Evolutionary conservation across 2,888 invertebrate genomes (phyloP), one percentile per base, ranked within the genome.

Genomic region (Calliphora vomitoria): DNA sequence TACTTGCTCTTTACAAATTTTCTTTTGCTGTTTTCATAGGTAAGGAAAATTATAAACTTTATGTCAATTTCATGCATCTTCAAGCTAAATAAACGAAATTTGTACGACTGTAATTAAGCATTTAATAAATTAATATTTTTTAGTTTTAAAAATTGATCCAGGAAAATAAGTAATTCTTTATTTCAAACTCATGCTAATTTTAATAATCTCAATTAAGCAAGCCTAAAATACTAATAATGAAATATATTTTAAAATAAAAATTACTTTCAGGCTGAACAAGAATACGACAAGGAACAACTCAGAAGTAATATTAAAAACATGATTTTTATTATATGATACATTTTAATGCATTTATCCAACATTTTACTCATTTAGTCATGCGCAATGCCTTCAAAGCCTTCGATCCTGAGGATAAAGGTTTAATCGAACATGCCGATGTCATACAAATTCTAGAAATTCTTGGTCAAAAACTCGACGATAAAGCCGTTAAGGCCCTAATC

Each of bases 381-480:
- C 96, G 97, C 93, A 97, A 97, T 94, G 98, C 98, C 35, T 98
- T 98, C 94, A 97, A 98, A 93, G 98, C 98, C 38, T 98, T 98
- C 92, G 98, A 98, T 93, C 96, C 96, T 82, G 97, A 98, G 83
- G 97, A 97, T 92, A 96, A 96, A 88, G 98, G 98, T 13, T 95
- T 95, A 89, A 98, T 98, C 90, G 96, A 96, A 89, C 96, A 97
- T 58, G 96, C 96, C 89, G 97, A 97, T 95, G 96, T 98, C 82
- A 96, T 96, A 18, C 97, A 96, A 6, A 98, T 98, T 91, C 94
- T 98, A 87, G 96, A 97, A 91, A 98, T 98, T 96, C 94, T 98
- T 92, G 98, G 98, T 2, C 97, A 97, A 89, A 97, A 97, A 90
- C 95, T 98, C 62, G 96, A 97, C 89, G 97, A 97, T n/a, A 96